Evolutionary conservation across 2,888 invertebrate species (phyloP), one percentile per base, ranked within the genome.

Genomic region (Eledone cirrhosa): DNA sequence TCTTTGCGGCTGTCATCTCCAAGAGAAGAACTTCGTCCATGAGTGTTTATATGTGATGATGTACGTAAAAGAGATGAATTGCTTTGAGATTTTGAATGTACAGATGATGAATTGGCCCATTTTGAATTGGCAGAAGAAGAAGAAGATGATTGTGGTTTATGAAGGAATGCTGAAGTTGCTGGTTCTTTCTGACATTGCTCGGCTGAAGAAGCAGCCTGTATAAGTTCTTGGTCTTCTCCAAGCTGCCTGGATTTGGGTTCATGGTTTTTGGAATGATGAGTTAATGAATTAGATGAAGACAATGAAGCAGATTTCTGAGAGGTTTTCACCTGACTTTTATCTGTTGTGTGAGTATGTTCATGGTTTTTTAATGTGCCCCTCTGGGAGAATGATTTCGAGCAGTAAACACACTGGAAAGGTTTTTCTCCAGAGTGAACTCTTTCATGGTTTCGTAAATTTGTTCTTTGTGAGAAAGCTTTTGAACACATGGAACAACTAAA

Each of bases 381-480:
- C 41, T 72, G 72, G 8, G 72, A 72, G 72, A 72, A 72, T 3
- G 72, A 7, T 33, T 72, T 72, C 14, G 72, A 19, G 31, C 72
- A 72, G 41, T 33, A 72, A 11, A 22, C 31, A 41, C 72, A 72
- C 72, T 72, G 72, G 22, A 41, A 72, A 2, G 72, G 72, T n/a
- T 72, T 72, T 27, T 72, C 72, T 16, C 72, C 72, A 13, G 72
- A 72, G 22, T 72, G 72, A 41, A 72, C 72, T n/a, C 72, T 24
- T 33, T 72, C 72, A 4, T 72, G 72, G 22, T 72, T 72, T 41
- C 72, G 33, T 7, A 72, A 41, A 24, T 72, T 72, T 19, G 72
- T 72, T 22, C 72, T 31, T 22, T 77, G 77, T 14, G 77, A 77
- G 48, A 77, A 77, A n/a, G 53, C 53, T 53, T 77, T 77, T 8